phyloP scores from a whole-genome alignment of 2,797 vertebrate genomes.

The Anguilla anguilla region DNA sequence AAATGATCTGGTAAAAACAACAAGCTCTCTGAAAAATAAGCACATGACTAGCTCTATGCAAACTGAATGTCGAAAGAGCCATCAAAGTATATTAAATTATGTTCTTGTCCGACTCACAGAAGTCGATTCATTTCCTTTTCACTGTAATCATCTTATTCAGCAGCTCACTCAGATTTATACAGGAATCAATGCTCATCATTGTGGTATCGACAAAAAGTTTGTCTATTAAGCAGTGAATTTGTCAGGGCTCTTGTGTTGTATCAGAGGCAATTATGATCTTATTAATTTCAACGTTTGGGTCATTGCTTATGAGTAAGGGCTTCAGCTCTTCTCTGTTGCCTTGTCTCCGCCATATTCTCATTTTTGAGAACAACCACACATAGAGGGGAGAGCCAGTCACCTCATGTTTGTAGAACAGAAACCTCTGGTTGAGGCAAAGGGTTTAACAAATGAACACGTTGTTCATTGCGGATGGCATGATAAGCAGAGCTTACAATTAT shows the following conservation, averaged over 20 bases:
- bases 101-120: neutral
- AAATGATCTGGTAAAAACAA: neutral
- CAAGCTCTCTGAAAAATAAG: neutral
- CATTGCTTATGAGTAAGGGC: neutral
- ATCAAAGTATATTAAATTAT: neutral
- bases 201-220: slow-evolving; percentile 6
- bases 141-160: neutral
- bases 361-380: neutral
- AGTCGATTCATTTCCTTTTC: neutral
- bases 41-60: neutral
- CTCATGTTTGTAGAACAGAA: neutral
- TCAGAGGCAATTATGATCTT: neutral
- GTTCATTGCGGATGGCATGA: neutral
- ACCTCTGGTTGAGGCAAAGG: neutral
- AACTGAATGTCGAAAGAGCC: neutral
- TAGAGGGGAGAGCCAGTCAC: neutral
- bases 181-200: neutral
- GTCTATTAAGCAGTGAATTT: neutral
- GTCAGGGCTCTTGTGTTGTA: neutral
- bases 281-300: neutral
- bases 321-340: neutral
- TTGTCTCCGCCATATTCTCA: neutral
- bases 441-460: neutral
- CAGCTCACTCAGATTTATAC: neutral
- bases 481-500: neutral